A percentile compares a stretch with the other conserved stretches of the same genome.
Conservation (phyloP, 2,113 vertebrate species). For the Lepidothrix coronata region DNA sequence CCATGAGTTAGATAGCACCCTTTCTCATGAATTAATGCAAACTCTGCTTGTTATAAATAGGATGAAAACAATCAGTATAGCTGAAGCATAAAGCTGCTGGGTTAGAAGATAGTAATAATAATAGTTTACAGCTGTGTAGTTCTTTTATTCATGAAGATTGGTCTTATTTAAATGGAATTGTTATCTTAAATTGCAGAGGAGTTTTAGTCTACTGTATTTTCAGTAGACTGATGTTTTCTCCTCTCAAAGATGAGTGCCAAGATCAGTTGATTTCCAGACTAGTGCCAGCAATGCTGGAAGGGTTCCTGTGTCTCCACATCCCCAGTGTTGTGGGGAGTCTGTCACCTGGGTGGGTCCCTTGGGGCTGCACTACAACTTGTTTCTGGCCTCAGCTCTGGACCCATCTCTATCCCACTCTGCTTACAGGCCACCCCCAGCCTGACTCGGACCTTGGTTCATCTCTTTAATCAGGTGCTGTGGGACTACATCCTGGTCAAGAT, state of each 20-base stretch:
- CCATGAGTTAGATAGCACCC: background rate
- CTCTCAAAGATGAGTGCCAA: background rate
- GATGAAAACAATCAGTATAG: background rate
- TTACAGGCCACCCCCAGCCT: background rate
- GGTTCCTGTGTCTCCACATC: fast-evolving
- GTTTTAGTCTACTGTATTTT: background rate
- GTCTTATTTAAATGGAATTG: background rate
- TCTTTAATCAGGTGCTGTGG: background rate
- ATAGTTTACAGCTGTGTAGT: background rate
- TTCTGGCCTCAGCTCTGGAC: background rate
- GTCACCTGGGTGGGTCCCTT: fast-evolving
- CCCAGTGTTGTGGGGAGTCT: background rate
- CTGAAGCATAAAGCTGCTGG: background rate
- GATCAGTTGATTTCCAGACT: background rate
- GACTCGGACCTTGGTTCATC: background rate
- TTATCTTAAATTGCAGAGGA: background rate
- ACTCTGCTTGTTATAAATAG: background rate
- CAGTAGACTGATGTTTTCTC: background rate
- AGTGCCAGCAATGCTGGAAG: fast-evolving
- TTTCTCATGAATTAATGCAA: background rate
- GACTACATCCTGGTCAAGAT: background rate
- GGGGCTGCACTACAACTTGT: fast-evolving
- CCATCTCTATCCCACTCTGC: background rate
- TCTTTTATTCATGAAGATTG: background rate
- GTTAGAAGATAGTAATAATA: background rate